phyloP scores from a whole-genome alignment of 2,797 vertebrate genomes.

The Iguana delicatissima region DNA sequence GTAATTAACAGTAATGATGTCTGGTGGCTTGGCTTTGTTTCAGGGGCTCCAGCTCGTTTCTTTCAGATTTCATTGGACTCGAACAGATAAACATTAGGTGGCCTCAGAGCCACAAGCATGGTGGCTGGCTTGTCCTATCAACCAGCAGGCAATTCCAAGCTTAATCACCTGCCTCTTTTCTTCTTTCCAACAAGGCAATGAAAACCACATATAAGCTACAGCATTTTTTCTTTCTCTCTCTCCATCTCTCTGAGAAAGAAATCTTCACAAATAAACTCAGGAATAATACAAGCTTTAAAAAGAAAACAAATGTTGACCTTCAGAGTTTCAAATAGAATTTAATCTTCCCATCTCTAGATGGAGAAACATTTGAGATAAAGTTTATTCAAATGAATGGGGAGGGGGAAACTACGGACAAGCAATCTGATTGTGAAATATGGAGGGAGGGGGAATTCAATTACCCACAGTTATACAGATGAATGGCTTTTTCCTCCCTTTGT shows the following conservation, averaged over 20 bases:
- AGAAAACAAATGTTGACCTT: constrained; percentile 71
- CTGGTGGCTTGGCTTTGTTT: constrained; percentile 74
- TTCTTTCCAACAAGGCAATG: constrained; percentile 71
- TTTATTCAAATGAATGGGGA: constrained; percentile 70
- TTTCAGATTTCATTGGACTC: constrained; percentile 68
- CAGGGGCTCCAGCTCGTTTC: constrained; percentile 71
- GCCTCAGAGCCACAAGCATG: constrained; percentile 49
- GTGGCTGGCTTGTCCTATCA: constrained; percentile 76
- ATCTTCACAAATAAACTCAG: constrained; percentile 28
- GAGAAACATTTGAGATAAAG: constrained; percentile 66
- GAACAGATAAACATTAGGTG: constrained; percentile 73
- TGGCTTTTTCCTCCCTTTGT: constrained; percentile 67
- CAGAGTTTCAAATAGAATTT: constrained; percentile 72
- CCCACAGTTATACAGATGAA: constrained; percentile 58
- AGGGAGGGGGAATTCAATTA: constrained; percentile 71
- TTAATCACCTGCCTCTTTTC: constrained; percentile 79
- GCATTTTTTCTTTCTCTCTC: constrained; percentile 57
- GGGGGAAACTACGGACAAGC: constrained; percentile 54
- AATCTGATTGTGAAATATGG: constrained; percentile 71
- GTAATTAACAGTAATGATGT: constrained; percentile 78
- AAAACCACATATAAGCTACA: constrained; percentile 69
- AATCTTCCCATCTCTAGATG: constrained; percentile 56
- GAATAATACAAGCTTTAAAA: constrained; percentile 52
- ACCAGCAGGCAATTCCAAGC: constrained; percentile 78
- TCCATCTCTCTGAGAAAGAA: constrained; percentile 31